Base-by-base conservation (phyloP, 2,888 invertebrate genomes). In the Cryptocephalus moraei region DNA sequence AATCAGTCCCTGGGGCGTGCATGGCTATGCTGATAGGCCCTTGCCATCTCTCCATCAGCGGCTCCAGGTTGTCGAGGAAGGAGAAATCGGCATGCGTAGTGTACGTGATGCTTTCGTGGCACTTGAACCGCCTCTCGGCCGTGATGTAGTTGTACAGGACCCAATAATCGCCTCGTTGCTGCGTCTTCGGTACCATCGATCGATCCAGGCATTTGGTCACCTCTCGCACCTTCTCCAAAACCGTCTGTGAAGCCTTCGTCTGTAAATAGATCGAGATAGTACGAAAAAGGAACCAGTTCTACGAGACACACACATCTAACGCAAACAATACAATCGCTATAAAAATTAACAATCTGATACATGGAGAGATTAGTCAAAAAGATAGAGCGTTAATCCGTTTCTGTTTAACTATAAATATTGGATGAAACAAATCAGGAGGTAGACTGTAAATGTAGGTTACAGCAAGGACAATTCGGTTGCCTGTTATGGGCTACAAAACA, bases 61-160 rank as follows among this genome's bases (percentile, higher is more conserved):
- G 89, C 67, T 83, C 80, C 60, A 92, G 76, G 71, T 94, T 93
- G 71, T 92, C 89, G 64, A 93, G 78, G 74, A 91, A 93, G 58
- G 91, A 89, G 72, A 82, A 90, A 63, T 92, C 92, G 4, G 89
- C 91, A 69, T 93, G 93, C 10, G 93, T 93, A 33, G 92, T 91
- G 65, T 92, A 91, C 1, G 93, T 93, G 55, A 93, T 79, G 56
- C 83, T 83, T 70, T 91, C 89, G 71, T 88, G 85, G 71, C 91
- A 91, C 63, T 74, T 76, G 61, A 81, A 81, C 47, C 59, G 62
- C 53, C 67, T 67, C 49, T 82, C 81, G 48, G 89, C 86, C 38
- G 79, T 78, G 55, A 91, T 80, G 66, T 86, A 91, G 73, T 92
- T 91, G 71, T 89, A 86, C 50, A 92, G 74, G 58, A 91, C 90